A percentile compares a stretch with the other conserved stretches of the same genome.
Conservation (phyloP, 53 echinoderm and acorn worm species). For the Astropecten irregularis region DNA sequence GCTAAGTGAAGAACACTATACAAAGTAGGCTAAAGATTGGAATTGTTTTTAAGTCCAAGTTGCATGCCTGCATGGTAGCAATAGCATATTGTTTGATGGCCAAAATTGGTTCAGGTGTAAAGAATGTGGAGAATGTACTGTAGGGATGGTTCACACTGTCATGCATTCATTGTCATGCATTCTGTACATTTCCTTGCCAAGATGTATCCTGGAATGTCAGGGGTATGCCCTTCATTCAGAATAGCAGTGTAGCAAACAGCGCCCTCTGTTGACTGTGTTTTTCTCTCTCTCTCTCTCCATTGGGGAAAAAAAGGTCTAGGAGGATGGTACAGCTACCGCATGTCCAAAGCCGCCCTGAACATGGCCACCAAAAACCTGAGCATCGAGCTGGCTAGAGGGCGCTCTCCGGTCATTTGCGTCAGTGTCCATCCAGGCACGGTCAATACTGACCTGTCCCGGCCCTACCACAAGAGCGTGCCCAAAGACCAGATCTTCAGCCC, state of each 20-base stretch:
- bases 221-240: too few relatives aligned
- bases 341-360: conserved; percentile 95
- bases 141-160: too few relatives aligned
- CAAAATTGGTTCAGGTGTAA: too few relatives aligned
- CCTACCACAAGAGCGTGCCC: conserved; percentile 83
- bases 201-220: too few relatives aligned
- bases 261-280: background rate
- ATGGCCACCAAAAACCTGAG: conserved; percentile 95
- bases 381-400: conserved; percentile 76
- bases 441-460: conserved; percentile 80
- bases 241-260: background rate
- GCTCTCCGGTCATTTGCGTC: conserved; percentile 74
- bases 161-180: too few relatives aligned
- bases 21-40: too few relatives aligned
- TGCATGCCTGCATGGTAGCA: too few relatives aligned
- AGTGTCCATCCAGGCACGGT: conserved; percentile 89
- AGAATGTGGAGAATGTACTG: too few relatives aligned
- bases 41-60: too few relatives aligned
- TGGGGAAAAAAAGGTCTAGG: conserved; percentile 77
- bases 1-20: too few relatives aligned
- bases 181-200: too few relatives aligned
- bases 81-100: too few relatives aligned
- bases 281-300: background rate
- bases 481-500: conserved; percentile 70
- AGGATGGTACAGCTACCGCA: conserved; percentile 96